phyloP scores from a whole-genome alignment of 2,113 vertebrate genomes.

The Corapipo altera region DNA sequence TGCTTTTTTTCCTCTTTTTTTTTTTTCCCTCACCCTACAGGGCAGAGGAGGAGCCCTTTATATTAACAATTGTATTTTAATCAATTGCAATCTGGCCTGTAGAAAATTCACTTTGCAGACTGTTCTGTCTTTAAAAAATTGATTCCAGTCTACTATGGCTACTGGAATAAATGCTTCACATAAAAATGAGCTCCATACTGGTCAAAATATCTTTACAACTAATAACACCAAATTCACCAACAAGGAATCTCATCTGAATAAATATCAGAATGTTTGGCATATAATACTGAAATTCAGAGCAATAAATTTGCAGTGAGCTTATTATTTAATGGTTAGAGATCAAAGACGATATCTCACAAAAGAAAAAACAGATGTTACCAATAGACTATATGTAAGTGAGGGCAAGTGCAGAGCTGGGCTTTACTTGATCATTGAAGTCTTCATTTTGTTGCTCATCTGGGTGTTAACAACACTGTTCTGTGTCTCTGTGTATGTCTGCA shows the following conservation, averaged over 20 bases:
- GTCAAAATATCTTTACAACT: not conserved
- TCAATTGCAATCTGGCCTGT: not conserved
- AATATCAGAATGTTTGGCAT: not conserved
- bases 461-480: not conserved
- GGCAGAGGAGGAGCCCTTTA: not conserved
- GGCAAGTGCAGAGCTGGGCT: not conserved
- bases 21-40: accelerated
- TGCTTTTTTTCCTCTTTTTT: not conserved
- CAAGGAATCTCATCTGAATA: not conserved
- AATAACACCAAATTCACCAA: not conserved
- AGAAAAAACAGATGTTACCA: not conserved
- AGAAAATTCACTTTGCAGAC: not conserved
- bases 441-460: not conserved
- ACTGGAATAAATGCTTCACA: not conserved
- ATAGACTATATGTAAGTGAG: not conserved
- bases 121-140: not conserved
- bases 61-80: not conserved
- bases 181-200: not conserved
- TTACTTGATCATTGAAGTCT: not conserved
- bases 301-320: not conserved
- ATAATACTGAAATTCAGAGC: not conserved
- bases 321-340: not conserved
- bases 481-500: not conserved
- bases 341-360: not conserved
- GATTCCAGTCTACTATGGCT: not conserved